Evolutionary conservation across 1,140 invertebrate species (phyloP).

Genomic region (Metaphire vulgaris): DNA sequence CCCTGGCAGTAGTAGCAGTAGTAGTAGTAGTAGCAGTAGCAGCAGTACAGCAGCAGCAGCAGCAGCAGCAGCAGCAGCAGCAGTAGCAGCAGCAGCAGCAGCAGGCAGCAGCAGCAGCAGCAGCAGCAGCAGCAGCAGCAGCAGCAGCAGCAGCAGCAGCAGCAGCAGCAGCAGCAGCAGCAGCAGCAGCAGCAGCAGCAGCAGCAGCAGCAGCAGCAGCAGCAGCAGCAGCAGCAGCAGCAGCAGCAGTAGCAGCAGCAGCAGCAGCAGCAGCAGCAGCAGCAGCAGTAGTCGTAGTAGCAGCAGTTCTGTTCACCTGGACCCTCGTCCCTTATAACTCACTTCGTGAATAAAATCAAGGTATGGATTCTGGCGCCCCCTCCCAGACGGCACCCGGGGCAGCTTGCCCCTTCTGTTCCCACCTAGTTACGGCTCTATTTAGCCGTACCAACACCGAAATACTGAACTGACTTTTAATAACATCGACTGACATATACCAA

Average conservation of each 20-base stretch:
- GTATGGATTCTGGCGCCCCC: too few relatives aligned
- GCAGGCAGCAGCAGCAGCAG: too few relatives aligned
- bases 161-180: conserved; percentile 21
- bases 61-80: conserved; percentile 18
- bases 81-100: conserved; percentile 20
- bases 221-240: conserved; percentile 18
- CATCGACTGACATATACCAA: too few relatives aligned
- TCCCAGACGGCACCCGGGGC: too few relatives aligned
- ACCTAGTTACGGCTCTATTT: too few relatives aligned
- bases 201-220: conserved; percentile 21
- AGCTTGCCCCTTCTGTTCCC: too few relatives aligned
- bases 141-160: conserved; percentile 21
- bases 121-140: conserved; percentile 21
- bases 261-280: not conserved
- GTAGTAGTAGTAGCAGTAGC: conserved; percentile 14
- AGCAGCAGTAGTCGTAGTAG: too few relatives aligned
- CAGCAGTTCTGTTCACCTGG: too few relatives aligned
- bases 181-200: conserved; percentile 21
- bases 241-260: conserved; percentile 16
- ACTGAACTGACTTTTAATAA: too few relatives aligned
- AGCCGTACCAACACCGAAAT: too few relatives aligned
- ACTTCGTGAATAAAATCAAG: too few relatives aligned
- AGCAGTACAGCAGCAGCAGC: conserved; percentile 17
- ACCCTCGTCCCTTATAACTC: too few relatives aligned
- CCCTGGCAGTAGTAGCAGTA: conserved; percentile 11